Conservation (phyloP, 2,113 vertebrate species). For the Corythornis madagascariensis region DNA sequence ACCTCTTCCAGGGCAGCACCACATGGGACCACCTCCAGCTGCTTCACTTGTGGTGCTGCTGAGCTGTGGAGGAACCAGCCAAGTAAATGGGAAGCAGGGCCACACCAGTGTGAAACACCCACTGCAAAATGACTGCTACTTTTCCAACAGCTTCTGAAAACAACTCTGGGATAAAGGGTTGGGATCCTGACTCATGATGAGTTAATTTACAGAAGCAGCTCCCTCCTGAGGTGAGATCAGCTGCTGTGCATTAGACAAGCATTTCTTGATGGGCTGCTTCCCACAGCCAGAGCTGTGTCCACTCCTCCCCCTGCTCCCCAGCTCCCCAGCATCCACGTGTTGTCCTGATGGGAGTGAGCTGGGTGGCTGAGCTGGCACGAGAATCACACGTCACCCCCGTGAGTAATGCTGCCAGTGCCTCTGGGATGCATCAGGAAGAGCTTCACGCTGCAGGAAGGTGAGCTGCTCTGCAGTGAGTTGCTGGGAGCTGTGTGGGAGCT, state of each 20-base stretch:
- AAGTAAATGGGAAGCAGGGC: not conserved
- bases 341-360: not conserved
- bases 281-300: not conserved
- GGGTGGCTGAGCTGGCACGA: not conserved
- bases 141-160: not conserved
- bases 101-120: not conserved
- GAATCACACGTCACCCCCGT: not conserved
- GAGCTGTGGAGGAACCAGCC: not conserved
- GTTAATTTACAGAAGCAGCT: not conserved
- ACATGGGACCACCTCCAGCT: not conserved
- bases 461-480: conserved; percentile 38
- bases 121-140: not conserved
- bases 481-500: not conserved
- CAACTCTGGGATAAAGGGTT: not conserved
- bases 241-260: not conserved
- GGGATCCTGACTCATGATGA: not conserved
- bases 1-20: not conserved
- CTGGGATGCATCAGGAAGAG: not conserved
- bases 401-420: conserved; percentile 15
- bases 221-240: not conserved
- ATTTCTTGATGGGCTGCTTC: conserved; percentile 38
- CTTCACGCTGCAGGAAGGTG: not conserved
- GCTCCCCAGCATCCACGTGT: accelerated
- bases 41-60: not conserved
- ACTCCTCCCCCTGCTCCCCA: not conserved